Evolutionary conservation across 2,888 invertebrate species (phyloP).

Genomic region (Apodemia zela): DNA sequence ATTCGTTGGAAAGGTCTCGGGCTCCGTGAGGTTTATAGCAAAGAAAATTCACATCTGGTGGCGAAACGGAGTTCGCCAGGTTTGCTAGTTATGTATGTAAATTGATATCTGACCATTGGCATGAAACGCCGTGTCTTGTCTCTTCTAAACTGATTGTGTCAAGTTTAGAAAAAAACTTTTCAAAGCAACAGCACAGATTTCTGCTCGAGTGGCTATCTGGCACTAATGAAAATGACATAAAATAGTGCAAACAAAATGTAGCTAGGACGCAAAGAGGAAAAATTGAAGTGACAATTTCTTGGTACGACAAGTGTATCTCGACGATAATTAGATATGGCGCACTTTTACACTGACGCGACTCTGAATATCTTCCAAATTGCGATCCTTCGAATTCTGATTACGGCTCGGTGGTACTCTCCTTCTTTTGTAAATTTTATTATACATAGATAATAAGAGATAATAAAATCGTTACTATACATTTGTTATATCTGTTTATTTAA

Average conservation of each 20-base stretch:
- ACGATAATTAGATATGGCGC: constrained; percentile 78
- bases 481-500: neutral
- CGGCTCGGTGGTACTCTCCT: constrained; percentile 35
- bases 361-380: constrained; percentile 77
- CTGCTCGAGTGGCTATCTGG: neutral
- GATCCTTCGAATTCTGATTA: constrained; percentile 74
- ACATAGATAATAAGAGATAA: neutral
- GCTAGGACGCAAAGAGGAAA: constrained; percentile 24
- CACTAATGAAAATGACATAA: neutral
- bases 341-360: constrained; percentile 73
- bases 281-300: constrained; percentile 46
- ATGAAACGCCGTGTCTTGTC: neutral
- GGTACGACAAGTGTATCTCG: constrained; percentile 54
- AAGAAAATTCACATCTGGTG: no score
- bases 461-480: neutral
- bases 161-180: neutral
- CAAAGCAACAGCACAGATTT: neutral
- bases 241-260: neutral
- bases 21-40: no score
- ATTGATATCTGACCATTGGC: no score
- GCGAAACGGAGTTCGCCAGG: no score
- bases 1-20: no score
- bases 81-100: no score
- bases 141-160: neutral
- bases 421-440: neutral